These are phyloP conservation scores for Heterodera carotae DNA, from an alignment of 1,140 invertebrate species.

Conservation along the genomic window DNA sequence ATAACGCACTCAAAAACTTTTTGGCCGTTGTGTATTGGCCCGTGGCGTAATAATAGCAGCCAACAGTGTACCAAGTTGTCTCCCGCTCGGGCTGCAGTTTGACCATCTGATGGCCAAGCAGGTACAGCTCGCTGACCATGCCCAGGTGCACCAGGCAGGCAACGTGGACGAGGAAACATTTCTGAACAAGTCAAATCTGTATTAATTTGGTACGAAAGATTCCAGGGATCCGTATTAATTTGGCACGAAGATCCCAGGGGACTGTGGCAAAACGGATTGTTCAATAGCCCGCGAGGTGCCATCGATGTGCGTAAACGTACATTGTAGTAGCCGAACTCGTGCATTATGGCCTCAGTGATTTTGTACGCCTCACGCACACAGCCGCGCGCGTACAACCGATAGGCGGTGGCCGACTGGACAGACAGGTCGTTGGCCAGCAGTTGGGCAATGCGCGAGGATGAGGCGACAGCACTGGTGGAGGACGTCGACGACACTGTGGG, in stretches of 20 bases:
- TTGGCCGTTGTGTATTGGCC: constrained; percentile 50
- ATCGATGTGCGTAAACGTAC: constrained; percentile 38
- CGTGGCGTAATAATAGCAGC: constrained; percentile 54
- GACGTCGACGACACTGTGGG: constrained; percentile 9
- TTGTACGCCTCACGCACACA: constrained; percentile 45
- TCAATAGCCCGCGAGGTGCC: too few relatives aligned
- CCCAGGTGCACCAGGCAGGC: constrained; percentile 48
- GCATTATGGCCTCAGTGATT: constrained; percentile 47
- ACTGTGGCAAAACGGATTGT: too few relatives aligned
- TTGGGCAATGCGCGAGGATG: constrained; percentile 12
- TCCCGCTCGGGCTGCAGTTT: constrained; percentile 54
- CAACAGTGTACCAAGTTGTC: constrained; percentile 52
- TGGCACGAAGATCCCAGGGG: too few relatives aligned
- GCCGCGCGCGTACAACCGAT: constrained; percentile 41
- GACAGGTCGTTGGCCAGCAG: constrained; percentile 41
- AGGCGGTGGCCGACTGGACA: constrained; percentile 44
- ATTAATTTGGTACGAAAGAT: background rate
- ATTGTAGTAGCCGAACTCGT: constrained; percentile 49
- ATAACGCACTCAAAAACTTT: constrained; percentile 51
- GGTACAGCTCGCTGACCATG: constrained; percentile 45
- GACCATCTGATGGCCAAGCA: constrained; percentile 44
- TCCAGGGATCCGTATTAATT: too few relatives aligned
- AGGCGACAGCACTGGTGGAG: too few relatives aligned
- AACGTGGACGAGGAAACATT: constrained; percentile 51
- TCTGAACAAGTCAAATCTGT: constrained; percentile 28